A percentile compares a stretch with the other conserved stretches of the same genome.
Evolutionary conservation across 2,113 vertebrate genomes (phyloP).

Genomic region (Zosterops pallidus): DNA sequence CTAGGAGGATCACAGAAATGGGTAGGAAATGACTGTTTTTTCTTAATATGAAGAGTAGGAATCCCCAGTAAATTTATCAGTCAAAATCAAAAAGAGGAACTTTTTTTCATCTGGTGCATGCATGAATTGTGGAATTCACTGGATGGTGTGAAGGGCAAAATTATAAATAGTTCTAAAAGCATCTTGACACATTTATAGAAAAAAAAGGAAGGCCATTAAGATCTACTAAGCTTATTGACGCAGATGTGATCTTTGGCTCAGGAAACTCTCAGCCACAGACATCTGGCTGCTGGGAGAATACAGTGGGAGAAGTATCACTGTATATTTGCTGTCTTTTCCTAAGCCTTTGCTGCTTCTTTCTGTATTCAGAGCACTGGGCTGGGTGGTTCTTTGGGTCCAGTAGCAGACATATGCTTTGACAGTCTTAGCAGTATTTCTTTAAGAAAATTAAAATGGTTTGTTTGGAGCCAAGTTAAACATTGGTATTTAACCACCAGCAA

Average conservation of each 20-base stretch:
- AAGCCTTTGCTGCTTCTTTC: not conserved
- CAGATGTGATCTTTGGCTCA: slow-evolving; percentile 47
- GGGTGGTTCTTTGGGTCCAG: not conserved
- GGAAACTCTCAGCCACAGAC: not conserved
- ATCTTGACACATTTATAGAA: slow-evolving; percentile 6
- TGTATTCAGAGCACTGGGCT: not conserved
- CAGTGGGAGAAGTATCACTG: not conserved
- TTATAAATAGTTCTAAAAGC: slow-evolving; percentile 29
- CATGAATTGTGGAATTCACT: not conserved
- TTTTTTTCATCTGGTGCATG: not conserved
- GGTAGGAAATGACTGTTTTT: not conserved
- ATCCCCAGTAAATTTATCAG: not conserved
- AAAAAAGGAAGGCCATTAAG: not conserved
- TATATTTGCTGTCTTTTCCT: not conserved
- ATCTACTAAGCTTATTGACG: not conserved
- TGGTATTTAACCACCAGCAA: not conserved
- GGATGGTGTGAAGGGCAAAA: not conserved
- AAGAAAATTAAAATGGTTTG: not conserved
- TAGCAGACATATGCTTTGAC: not conserved
- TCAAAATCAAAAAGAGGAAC: not conserved
- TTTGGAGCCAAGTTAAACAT: not conserved
- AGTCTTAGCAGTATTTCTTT: not conserved
- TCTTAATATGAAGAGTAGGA: not conserved
- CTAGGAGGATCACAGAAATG: not conserved
- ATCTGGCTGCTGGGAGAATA: not conserved